Percentiles rank a stretch among this genome's conserved stretches.
Evolutionary conservation across 2,797 vertebrate species (phyloP).

Genomic region (Pristis pectinata): DNA sequence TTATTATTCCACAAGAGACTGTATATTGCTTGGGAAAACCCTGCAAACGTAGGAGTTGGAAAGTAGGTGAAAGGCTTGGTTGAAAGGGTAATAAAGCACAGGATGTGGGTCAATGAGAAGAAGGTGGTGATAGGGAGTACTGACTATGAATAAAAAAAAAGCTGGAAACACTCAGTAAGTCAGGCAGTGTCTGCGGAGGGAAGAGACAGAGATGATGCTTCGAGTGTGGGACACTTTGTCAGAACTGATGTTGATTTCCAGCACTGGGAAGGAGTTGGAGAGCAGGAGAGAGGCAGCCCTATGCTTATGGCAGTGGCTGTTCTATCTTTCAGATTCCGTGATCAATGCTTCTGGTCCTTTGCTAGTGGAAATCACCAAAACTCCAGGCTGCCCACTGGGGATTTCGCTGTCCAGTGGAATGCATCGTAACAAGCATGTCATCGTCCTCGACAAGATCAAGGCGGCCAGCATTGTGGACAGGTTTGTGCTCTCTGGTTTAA

Average conservation of each 20-base stretch:
- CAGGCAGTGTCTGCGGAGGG: no score
- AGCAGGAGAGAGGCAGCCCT: no score
- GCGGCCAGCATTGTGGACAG: conserved; percentile 91
- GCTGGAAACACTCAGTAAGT: no score
- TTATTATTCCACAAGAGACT: neutral
- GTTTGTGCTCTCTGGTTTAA: conserved; percentile 49
- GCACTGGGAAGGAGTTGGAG: neutral
- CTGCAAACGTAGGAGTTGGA: no score
- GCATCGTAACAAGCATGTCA: conserved; percentile 82
- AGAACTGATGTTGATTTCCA: no score
- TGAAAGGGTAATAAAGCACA: neutral
- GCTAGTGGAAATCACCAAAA: conserved; percentile 85
- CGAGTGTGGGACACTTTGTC: no score
- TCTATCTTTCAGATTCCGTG: conserved; percentile 65
- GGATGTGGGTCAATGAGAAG: neutral
- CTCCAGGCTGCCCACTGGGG: conserved; percentile 76
- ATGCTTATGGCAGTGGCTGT: neutral
- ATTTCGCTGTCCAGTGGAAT: conserved; percentile 72
- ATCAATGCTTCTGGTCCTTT: conserved; percentile 82
- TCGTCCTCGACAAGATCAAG: conserved; percentile 87
- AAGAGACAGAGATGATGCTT: no score
- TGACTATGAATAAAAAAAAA: neutral
- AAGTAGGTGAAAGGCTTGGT: neutral
- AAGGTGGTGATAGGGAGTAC: neutral
- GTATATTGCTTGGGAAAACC: neutral